Percentiles rank a stretch among this genome's conserved stretches.
These are phyloP conservation scores for Halcyon malimbica DNA, from an alignment of 2,113 vertebrate genomes.

Conservation along the genomic window DNA sequence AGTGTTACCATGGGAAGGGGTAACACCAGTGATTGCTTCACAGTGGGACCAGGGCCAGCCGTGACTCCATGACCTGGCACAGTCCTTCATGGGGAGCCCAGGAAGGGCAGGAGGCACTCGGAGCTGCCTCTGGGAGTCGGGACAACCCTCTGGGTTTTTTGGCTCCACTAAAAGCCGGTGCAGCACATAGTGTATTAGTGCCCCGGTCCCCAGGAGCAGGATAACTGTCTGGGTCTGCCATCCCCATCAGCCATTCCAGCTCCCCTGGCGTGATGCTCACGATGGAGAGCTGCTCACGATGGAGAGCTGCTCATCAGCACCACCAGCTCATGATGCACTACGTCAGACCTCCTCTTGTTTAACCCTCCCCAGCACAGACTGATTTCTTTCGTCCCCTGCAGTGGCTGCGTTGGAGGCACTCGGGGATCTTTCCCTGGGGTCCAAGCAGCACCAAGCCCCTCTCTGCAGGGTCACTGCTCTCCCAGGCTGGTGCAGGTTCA, in stretches of 20 bases:
- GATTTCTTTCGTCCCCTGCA: slow-evolving; percentile 33
- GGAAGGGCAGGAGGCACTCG: not conserved
- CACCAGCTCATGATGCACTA: slow-evolving; percentile 36
- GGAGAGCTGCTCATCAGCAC: slow-evolving; percentile 23
- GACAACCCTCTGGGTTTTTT: not conserved
- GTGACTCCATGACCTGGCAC: rapidly evolving
- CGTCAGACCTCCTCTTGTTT: slow-evolving; percentile 67
- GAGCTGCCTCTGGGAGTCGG: not conserved
- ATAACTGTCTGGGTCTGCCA: not conserved
- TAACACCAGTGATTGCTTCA: too few species aligned
- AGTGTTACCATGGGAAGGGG: rapidly evolving
- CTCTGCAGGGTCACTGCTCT: not conserved
- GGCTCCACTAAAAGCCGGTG: not conserved
- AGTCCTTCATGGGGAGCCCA: rapidly evolving
- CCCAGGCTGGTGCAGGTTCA: not conserved
- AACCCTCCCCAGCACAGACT: slow-evolving; percentile 34
- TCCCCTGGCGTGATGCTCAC: slow-evolving; percentile 6
- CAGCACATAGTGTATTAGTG: not conserved
- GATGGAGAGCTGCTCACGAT: not conserved
- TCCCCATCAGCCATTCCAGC: not conserved
- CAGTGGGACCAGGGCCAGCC: not conserved
- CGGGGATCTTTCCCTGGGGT: not conserved
- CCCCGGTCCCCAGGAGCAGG: not conserved
- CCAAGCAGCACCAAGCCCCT: not conserved
- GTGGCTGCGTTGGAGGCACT: not conserved